Percentiles rank a stretch among this genome's conserved stretches.
Conservation (phyloP, 2,888 invertebrate genomes). For the Hecatera dysodea region DNA sequence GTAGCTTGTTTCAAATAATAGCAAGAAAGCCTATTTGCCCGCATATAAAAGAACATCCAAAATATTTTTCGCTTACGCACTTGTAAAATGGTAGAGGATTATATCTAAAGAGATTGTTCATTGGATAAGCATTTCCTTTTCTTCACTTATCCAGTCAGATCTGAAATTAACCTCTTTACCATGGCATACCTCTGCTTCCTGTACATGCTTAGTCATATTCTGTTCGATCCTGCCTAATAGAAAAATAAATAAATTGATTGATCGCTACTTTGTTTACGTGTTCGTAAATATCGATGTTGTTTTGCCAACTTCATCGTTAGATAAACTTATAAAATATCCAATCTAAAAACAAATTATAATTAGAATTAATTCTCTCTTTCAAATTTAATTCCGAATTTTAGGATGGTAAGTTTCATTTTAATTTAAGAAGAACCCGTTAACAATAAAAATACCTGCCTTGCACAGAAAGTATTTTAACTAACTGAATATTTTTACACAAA, state of each 20-base stretch:
- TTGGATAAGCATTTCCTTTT: slow-evolving; percentile 49
- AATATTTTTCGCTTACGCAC: neutral
- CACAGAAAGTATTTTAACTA: slow-evolving; percentile 55
- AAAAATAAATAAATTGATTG: slow-evolving; percentile 34
- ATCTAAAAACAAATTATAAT: neutral
- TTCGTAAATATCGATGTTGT: neutral
- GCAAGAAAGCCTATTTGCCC: too few relatives aligned
- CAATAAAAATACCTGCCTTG: slow-evolving; percentile 28
- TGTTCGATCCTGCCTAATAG: neutral
- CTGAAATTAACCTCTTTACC: slow-evolving; percentile 30
- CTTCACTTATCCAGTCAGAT: slow-evolving; percentile 23
- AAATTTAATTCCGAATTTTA: slow-evolving; percentile 13
- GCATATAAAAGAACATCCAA: too few relatives aligned
- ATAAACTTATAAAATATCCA: neutral
- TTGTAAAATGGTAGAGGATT: slow-evolving; percentile 5
- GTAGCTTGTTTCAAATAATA: too few relatives aligned
- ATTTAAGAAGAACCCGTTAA: slow-evolving; percentile 26
- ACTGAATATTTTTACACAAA: slow-evolving; percentile 52
- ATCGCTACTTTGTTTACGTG: slow-evolving; percentile 2
- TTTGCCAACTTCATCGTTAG: neutral
- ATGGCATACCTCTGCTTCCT: slow-evolving; percentile 48
- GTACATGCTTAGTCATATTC: slow-evolving; percentile 28
- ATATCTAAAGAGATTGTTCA: slow-evolving; percentile 38
- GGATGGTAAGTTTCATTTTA: slow-evolving; percentile 11
- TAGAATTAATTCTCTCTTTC: neutral